Conservation (phyloP, 2,113 vertebrate species). For the Sitta europaea region DNA sequence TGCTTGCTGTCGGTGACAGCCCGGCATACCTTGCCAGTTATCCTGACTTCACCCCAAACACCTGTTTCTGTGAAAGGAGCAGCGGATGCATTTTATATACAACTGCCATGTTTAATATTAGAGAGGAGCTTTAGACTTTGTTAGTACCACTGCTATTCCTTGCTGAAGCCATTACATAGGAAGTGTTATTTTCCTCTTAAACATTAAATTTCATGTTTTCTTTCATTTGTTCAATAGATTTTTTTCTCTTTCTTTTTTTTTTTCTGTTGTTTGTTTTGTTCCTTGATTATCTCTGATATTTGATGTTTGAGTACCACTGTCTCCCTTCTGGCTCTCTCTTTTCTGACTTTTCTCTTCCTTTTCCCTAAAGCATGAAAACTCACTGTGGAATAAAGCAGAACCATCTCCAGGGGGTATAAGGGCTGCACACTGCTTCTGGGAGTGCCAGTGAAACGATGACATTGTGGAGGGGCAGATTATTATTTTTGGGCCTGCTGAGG, state of each 20-base stretch:
- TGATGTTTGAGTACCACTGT: neutral
- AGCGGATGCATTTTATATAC: neutral
- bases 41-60: neutral
- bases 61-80: neutral
- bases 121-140: neutral
- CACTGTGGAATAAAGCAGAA: neutral
- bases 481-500: neutral
- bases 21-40: neutral
- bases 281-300: neutral
- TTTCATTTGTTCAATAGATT: neutral
- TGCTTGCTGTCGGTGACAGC: neutral
- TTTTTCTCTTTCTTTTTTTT: fast-evolving
- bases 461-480: neutral
- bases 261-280: neutral
- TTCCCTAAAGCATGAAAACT: neutral
- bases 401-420: neutral
- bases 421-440: neutral
- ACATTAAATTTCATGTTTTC: neutral
- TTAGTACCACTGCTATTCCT: neutral
- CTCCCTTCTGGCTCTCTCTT: neutral
- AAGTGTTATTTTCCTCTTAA: neutral
- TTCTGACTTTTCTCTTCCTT: neutral
- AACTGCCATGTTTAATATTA: neutral
- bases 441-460: neutral
- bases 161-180: neutral